Evolutionary conservation across 1,140 invertebrate species (phyloP).

Genomic region (Gryon sp.): DNA sequence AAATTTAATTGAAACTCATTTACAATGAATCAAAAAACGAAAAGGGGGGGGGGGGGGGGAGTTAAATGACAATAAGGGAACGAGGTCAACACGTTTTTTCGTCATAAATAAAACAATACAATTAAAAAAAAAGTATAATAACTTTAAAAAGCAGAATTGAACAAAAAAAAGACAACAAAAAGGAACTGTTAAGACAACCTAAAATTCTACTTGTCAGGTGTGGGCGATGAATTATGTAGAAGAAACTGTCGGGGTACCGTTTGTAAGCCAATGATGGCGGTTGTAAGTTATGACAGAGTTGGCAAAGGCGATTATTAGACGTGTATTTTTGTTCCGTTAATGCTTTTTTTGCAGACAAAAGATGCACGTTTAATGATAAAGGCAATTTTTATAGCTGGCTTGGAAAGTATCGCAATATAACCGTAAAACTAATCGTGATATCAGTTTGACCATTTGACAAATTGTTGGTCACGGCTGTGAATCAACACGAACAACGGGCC

Average conservation of each 20-base stretch:
- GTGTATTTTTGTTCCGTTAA: slow-evolving; percentile 11
- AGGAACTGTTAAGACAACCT: slow-evolving; percentile 43
- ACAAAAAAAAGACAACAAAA: slow-evolving; percentile 2
- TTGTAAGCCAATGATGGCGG: slow-evolving; percentile 41
- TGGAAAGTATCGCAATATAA: too few relatives aligned
- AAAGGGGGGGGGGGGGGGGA: too few relatives aligned
- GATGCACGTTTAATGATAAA: slow-evolving; percentile 58
- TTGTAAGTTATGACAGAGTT: slow-evolving; percentile 47
- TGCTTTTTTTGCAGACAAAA: too few relatives aligned
- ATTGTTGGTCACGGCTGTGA: slow-evolving; percentile 44
- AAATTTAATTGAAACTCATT: too few relatives aligned
- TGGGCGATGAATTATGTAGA: slow-evolving; percentile 58
- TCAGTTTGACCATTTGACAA: slow-evolving; percentile 55
- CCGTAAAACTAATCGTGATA: too few relatives aligned
- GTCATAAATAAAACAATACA: slow-evolving; percentile 15
- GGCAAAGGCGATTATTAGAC: slow-evolving; percentile 42
- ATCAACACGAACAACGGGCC: slow-evolving; percentile 4
- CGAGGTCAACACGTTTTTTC: slow-evolving; percentile 8
- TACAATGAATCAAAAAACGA: too few relatives aligned
- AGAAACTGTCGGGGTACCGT: slow-evolving; percentile 48
- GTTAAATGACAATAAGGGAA: too few relatives aligned
- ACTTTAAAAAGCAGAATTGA: too few relatives aligned
- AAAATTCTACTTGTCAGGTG: slow-evolving; percentile 49
- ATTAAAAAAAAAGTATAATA: slow-evolving; percentile 17
- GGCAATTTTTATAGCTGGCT: too few relatives aligned